Evolutionary conservation across 2,797 vertebrate genomes (phyloP).

Genomic region (Pempheris klunzingeri): DNA sequence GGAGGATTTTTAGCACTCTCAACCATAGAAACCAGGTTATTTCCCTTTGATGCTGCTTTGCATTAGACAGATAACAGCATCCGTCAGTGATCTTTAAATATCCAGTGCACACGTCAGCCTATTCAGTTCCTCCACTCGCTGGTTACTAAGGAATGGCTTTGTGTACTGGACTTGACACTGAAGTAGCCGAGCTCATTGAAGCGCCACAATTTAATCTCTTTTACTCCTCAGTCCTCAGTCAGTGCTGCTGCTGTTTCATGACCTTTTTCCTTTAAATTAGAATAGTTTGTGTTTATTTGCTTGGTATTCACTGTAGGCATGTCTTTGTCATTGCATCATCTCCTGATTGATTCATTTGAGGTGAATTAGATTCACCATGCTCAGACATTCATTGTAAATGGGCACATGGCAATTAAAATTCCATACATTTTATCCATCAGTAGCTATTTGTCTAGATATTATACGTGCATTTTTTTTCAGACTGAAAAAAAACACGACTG

Average conservation of each 20-base stretch:
- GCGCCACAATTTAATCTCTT: constrained; percentile 21
- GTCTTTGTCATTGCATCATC: background rate
- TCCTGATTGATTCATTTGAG: constrained; percentile 2
- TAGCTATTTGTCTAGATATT: no score
- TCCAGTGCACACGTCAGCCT: background rate
- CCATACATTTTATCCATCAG: background rate
- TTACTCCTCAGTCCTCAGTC: constrained; percentile 28
- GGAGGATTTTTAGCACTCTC: background rate
- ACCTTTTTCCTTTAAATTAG: constrained; percentile 13
- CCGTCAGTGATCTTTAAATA: constrained; percentile 29
- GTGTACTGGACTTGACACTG: constrained; percentile 5
- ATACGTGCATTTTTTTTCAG: no score
- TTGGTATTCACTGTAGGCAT: background rate
- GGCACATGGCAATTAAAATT: background rate
- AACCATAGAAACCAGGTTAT: constrained; percentile 31
- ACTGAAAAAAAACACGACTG: background rate
- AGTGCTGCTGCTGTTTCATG: background rate
- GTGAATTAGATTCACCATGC: background rate
- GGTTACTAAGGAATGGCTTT: constrained; percentile 37
- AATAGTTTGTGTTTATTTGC: constrained; percentile 11
- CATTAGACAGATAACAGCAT: constrained; percentile 13
- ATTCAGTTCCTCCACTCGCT: background rate
- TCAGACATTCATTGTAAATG: background rate
- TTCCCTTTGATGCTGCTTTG: constrained; percentile 11
- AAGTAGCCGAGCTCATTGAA: background rate